Evolutionary conservation across 2,888 invertebrate species (phyloP).

Genomic region (Oxystoma pomonae): DNA sequence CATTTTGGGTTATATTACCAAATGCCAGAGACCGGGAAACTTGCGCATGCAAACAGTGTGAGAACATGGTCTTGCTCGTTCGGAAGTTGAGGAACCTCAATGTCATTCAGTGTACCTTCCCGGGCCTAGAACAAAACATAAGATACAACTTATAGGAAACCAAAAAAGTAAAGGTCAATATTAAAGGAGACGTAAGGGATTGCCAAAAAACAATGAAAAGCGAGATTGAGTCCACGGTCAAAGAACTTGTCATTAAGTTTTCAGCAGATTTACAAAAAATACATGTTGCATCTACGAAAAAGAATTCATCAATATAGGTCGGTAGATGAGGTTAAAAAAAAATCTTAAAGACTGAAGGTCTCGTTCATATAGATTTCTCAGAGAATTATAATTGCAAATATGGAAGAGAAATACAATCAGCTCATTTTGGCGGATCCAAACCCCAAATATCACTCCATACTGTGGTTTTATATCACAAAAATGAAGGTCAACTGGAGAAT

Average conservation of each 20-base stretch:
- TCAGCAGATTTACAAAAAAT: background rate
- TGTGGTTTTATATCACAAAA: constrained; percentile 4
- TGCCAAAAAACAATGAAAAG: too few species aligned
- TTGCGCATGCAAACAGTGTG: constrained; percentile 15
- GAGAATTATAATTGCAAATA: constrained; percentile 13
- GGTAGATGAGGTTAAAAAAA: too few species aligned
- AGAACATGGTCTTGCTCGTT: too few species aligned
- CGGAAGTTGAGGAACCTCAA: too few species aligned
- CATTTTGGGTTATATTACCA: constrained; percentile 10
- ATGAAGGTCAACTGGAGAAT: too few species aligned
- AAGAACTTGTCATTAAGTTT: background rate
- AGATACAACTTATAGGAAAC: too few species aligned
- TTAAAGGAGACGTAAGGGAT: too few species aligned
- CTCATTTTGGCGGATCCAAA: constrained; percentile 11
- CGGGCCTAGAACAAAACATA: too few species aligned
- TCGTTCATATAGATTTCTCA: constrained; percentile 7
- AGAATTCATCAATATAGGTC: background rate
- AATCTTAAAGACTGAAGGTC: background rate
- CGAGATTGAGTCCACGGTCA: background rate
- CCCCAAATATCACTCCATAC: constrained; percentile 11
- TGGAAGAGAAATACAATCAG: constrained; percentile 9
- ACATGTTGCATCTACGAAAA: background rate
- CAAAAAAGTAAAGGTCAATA: background rate
- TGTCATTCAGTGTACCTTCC: too few species aligned
- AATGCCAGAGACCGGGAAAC: constrained; percentile 13